A percentile compares a stretch with the other conserved stretches of the same genome.
These are phyloP conservation scores for Chrysina gloriosa DNA, from an alignment of 2,888 invertebrate genomes.

Conservation along the genomic window DNA sequence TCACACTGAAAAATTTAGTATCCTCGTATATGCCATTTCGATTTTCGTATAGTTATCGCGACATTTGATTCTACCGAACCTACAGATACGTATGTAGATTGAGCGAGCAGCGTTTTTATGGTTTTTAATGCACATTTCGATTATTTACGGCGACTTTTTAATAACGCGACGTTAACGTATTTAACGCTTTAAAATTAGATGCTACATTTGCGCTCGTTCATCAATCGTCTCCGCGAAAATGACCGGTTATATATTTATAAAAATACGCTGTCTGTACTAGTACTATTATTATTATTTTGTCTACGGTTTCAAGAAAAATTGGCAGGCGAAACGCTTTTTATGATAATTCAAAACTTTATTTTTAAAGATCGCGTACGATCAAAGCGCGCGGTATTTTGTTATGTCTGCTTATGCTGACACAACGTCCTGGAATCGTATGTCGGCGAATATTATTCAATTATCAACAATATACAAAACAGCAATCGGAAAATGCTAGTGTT, in stretches of 20 bases:
- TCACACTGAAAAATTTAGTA: background rate
- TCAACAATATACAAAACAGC: slow-evolving; percentile 8
- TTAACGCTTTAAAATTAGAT: slow-evolving; percentile 30
- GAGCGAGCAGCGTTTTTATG: background rate
- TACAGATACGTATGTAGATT: too few relatives aligned
- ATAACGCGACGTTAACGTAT: slow-evolving; percentile 27
- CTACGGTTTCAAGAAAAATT: slow-evolving; percentile 39
- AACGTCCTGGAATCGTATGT: slow-evolving; percentile 22
- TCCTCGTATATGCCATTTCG: background rate
- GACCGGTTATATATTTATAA: slow-evolving; percentile 33
- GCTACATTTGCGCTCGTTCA: slow-evolving; percentile 37
- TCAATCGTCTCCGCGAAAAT: slow-evolving; percentile 28
- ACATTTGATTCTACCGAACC: slow-evolving; percentile 1
- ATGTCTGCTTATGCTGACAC: slow-evolving; percentile 35
- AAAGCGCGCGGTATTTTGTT: slow-evolving; percentile 35
- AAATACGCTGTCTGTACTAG: slow-evolving; percentile 40
- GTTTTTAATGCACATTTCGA: slow-evolving; percentile 20
- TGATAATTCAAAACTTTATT: slow-evolving; percentile 40
- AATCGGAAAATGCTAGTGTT: background rate
- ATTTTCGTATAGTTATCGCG: background rate
- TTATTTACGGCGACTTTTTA: slow-evolving; percentile 23
- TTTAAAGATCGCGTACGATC: slow-evolving; percentile 37
- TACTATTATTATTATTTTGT: slow-evolving; percentile 43
- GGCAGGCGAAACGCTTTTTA: slow-evolving; percentile 32
- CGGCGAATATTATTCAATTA: slow-evolving; percentile 17